Evolutionary conservation across 2,888 invertebrate genomes (phyloP).

Genomic region (Nomada flava): DNA sequence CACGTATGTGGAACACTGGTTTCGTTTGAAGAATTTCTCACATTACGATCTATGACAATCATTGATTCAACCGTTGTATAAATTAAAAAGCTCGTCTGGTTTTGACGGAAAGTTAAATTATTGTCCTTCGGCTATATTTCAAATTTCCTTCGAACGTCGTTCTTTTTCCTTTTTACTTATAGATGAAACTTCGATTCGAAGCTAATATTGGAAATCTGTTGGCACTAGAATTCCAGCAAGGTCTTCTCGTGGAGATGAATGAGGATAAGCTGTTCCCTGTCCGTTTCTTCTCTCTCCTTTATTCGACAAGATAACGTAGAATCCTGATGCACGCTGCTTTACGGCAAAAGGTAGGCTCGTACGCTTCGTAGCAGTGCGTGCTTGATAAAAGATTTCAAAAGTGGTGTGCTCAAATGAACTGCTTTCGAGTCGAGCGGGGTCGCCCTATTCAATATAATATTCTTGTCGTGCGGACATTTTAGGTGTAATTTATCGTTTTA

Average conservation of each 20-base stretch:
- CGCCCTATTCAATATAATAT: constrained; percentile 7
- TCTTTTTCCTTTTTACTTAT: constrained; percentile 23
- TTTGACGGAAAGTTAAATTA: constrained; percentile 16
- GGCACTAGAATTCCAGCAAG: constrained; percentile 12
- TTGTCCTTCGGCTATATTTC: background rate
- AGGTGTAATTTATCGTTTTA: constrained; percentile 16
- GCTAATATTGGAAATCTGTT: constrained; percentile 25
- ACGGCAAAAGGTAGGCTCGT: constrained; percentile 9
- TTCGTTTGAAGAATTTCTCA: background rate
- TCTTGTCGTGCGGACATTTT: constrained; percentile 8
- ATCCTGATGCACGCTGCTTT: constrained; percentile 3
- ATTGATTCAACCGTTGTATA: background rate
- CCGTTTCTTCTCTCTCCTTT: background rate
- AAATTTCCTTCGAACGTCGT: background rate
- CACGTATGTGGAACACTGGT: too few relatives aligned
- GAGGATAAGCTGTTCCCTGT: background rate
- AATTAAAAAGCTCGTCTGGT: background rate
- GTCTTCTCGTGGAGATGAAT: background rate
- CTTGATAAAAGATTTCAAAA: constrained; percentile 25
- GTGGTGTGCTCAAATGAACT: constrained; percentile 5
- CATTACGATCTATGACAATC: background rate
- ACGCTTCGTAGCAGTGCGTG: constrained; percentile 13
- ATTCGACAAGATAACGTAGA: constrained; percentile 9
- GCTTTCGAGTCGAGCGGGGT: background rate
- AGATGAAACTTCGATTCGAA: constrained; percentile 23